Conservation (phyloP, 2,113 vertebrate species). For the western clawed frog (Xenopus tropicalis) region DNA sequence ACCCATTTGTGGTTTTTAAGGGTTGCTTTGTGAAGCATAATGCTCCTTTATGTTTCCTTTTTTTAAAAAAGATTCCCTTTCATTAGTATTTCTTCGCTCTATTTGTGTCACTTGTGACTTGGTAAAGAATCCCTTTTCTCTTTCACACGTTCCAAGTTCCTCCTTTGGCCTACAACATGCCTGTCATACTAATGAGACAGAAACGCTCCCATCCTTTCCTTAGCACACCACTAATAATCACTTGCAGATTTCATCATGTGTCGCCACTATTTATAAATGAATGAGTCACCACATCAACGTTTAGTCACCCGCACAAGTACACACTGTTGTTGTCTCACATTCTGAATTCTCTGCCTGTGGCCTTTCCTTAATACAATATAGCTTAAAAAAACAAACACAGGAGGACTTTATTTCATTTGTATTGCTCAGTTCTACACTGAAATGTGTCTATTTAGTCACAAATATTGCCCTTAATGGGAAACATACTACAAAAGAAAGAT, state of each 20-base stretch:
- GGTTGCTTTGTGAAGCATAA: no score
- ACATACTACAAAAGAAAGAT: no score
- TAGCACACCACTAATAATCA: constrained; percentile 10
- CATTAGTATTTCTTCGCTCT: not conserved
- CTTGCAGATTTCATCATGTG: constrained; percentile 34
- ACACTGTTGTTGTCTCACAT: constrained; percentile 21
- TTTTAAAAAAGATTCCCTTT: not conserved
- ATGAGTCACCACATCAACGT: constrained; percentile 34
- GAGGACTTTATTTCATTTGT: no score
- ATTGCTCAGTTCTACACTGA: no score
- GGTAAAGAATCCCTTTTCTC: not conserved
- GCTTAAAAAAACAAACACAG: no score
- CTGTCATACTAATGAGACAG: not conserved
- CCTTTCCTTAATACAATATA: no score
- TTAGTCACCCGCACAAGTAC: constrained; percentile 19
- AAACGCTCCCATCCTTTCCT: constrained; percentile 2
- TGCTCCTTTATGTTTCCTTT: no score
- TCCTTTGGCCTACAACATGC: not conserved
- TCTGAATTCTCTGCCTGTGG: not conserved
- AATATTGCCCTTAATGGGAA: no score
- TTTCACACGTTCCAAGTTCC: not conserved
- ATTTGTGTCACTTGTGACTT: not conserved
- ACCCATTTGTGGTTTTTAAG: no score
- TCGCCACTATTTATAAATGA: constrained; percentile 30
- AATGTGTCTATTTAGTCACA: no score